Percentiles rank a stretch among this genome's conserved stretches.
These are phyloP conservation scores for Calonectris borealis DNA, from an alignment of 2,113 vertebrate genomes.

Conservation along the genomic window DNA sequence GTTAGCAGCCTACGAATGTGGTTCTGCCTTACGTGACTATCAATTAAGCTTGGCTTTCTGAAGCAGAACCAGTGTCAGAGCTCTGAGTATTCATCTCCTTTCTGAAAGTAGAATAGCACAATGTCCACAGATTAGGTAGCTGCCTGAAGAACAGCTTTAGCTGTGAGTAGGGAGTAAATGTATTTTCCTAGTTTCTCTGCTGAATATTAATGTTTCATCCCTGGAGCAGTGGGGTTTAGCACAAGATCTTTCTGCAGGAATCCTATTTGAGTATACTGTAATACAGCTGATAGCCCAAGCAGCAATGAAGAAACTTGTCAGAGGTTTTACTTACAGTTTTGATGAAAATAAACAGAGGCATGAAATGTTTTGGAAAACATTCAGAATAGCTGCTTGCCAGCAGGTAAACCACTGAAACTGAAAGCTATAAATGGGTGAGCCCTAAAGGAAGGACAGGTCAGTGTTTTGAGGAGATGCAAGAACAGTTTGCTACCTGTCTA, in stretches of 20 bases:
- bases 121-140: conserved; percentile 17
- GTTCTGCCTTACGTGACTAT: rapidly evolving
- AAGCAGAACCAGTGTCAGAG: not conserved
- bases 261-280: not conserved
- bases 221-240: not conserved
- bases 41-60: not conserved
- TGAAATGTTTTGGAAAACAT: not conserved
- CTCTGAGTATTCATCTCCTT: not conserved
- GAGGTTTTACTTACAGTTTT: not conserved
- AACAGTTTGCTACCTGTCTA: not conserved
- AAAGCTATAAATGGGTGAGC: not conserved
- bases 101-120: conserved; percentile 14
- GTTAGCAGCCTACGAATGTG: not conserved
- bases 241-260: not conserved
- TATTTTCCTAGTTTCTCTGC: not conserved
- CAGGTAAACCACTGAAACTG: not conserved
- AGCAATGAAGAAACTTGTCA: not conserved
- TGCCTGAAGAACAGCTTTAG: conserved; percentile 33
- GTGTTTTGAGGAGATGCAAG: not conserved
- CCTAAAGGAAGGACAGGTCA: not conserved
- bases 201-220: conserved; percentile 33
- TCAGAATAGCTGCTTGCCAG: not conserved
- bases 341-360: not conserved
- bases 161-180: conserved; percentile 40
- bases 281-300: not conserved